Percentiles rank a stretch among this genome's conserved stretches.
phyloP scores from a whole-genome alignment of 2,888 invertebrate genomes.

The Plusia festucae region DNA sequence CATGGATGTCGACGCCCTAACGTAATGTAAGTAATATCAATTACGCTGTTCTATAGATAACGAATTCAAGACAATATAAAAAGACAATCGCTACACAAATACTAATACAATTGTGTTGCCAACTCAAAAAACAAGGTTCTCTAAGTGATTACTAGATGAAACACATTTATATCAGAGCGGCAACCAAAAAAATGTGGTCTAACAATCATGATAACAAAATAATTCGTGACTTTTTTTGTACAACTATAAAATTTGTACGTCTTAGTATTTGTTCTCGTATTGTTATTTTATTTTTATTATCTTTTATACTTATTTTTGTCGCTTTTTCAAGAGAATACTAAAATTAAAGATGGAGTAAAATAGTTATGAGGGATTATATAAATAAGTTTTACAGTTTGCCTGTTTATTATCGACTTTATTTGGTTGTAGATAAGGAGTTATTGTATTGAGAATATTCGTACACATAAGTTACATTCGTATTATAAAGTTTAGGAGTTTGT shows the following conservation, averaged over 20 bases:
- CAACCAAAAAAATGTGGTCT: not conserved
- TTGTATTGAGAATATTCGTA: too few species aligned
- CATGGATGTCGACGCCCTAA: not conserved
- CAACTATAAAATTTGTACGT: too few species aligned
- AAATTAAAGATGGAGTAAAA: too few species aligned
- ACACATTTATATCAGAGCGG: not conserved
- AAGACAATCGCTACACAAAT: not conserved
- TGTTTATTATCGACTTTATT: too few species aligned
- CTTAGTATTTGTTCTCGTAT: not conserved
- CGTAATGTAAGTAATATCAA: not conserved
- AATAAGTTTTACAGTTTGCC: too few species aligned
- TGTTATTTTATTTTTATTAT: not conserved
- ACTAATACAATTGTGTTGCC: not conserved
- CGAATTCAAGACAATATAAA: constrained; percentile 1
- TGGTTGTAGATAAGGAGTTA: too few species aligned
- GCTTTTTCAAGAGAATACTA: too few species aligned
- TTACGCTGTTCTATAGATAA: not conserved
- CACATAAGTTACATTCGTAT: too few species aligned
- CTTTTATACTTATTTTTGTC: too few species aligned
- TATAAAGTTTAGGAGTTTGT: too few species aligned
- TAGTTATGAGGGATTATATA: too few species aligned
- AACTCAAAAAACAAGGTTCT: not conserved
- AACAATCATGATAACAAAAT: not conserved
- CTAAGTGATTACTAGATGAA: constrained; percentile 7
- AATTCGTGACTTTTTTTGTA: not conserved